phyloP scores from a whole-genome alignment of 2,113 vertebrate genomes.

The Petroica traversi region DNA sequence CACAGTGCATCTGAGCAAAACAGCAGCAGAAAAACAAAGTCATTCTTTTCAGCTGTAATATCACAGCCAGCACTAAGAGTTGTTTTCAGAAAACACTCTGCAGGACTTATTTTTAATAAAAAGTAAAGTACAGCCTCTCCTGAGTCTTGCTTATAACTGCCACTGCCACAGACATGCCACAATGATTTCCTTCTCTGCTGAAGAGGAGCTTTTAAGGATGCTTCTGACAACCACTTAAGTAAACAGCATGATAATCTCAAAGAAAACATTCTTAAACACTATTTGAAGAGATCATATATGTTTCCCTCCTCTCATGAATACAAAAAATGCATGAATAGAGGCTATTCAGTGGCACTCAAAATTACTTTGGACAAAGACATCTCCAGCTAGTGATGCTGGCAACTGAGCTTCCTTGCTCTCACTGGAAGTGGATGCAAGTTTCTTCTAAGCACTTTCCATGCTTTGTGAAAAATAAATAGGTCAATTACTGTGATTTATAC shows the following conservation, averaged over 20 bases:
- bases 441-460: background rate
- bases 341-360: background rate
- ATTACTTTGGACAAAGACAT: background rate
- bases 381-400: background rate
- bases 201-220: background rate
- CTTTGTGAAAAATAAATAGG: background rate
- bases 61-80: background rate
- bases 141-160: background rate
- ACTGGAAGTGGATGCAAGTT: background rate
- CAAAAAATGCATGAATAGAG: background rate
- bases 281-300: background rate
- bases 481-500: background rate
- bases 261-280: background rate
- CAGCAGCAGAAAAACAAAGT: background rate
- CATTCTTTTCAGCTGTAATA: background rate
- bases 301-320: background rate
- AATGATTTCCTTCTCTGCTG: fast-evolving
- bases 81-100: background rate
- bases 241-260: background rate
- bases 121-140: background rate
- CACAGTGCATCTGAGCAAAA: background rate
- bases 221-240: background rate
- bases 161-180: background rate
- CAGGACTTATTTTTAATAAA: background rate
- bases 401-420: background rate